A percentile compares a stretch with the other conserved stretches of the same genome.
phyloP scores from a whole-genome alignment of 2,113 vertebrate species.

The Rana temporaria region DNA sequence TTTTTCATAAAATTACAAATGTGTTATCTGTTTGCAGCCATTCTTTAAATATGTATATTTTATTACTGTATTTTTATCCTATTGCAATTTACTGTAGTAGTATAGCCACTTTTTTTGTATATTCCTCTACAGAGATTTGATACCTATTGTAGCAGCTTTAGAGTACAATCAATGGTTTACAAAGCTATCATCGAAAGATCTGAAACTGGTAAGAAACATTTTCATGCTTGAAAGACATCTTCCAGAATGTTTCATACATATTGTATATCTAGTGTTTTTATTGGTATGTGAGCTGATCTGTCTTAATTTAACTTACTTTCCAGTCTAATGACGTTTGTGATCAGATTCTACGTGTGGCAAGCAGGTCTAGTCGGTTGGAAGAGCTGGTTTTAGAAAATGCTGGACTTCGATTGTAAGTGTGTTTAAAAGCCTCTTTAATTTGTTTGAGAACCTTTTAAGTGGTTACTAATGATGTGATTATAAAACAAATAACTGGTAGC shows the following conservation, averaged over 20 bases:
- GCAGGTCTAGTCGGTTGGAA: constrained; percentile 88
- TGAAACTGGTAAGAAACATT: constrained; percentile 88
- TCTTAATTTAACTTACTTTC: constrained; percentile 60
- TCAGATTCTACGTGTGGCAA: constrained; percentile 91
- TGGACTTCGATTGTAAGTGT: constrained; percentile 90
- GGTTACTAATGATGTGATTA: too few relatives aligned
- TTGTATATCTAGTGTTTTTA: not conserved
- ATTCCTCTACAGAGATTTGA: constrained; percentile 83
- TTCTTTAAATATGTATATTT: not conserved
- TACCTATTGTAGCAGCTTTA: constrained; percentile 93
- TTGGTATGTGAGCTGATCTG: not conserved
- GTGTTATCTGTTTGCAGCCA: not conserved
- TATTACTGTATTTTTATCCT: not conserved
- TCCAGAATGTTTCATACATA: not conserved
- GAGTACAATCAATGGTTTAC: constrained; percentile 99
- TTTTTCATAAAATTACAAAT: too few relatives aligned
- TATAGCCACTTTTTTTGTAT: not conserved
- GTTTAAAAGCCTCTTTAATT: not conserved
- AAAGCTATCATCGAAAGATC: constrained; percentile 93
- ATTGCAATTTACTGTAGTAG: not conserved
- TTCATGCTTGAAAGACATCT: not conserved
- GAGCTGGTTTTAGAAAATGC: constrained; percentile 94
- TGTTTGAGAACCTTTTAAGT: too few relatives aligned
- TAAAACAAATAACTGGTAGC: too few relatives aligned
- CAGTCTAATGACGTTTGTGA: constrained; percentile 94